Percentiles rank a stretch among this genome's conserved stretches.
Evolutionary conservation across 2,113 vertebrate species (phyloP).

Genomic region (Serinus canaria): DNA sequence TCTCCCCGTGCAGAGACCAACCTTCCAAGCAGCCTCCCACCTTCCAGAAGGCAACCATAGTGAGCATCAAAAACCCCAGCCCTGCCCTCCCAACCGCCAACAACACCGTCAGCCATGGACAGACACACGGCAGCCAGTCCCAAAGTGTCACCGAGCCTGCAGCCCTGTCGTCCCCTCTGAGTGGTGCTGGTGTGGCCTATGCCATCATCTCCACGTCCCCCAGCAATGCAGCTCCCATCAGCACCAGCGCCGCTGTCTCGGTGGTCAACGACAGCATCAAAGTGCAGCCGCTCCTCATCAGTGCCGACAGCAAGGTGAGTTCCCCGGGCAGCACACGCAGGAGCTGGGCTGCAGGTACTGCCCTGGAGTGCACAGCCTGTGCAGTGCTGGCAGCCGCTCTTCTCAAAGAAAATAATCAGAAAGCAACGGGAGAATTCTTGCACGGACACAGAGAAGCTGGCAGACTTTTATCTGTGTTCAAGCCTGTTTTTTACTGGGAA

Average conservation of each 20-base stretch:
- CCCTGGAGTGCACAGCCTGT: not conserved
- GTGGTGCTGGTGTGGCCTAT: conserved; percentile 86
- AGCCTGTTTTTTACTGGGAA: not conserved
- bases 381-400: not conserved
- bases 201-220: conserved; percentile 92
- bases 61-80: conserved; percentile 86
- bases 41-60: conserved; percentile 84
- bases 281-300: conserved; percentile 87
- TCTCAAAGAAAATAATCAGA: not conserved
- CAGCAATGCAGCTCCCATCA: conserved; percentile 66
- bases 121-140: conserved; percentile 71
- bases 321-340: not conserved
- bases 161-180: conserved; percentile 68
- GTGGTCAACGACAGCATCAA: conserved; percentile 84
- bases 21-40: conserved; percentile 83
- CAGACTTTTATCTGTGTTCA: not conserved
- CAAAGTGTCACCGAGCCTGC: conserved; percentile 43
- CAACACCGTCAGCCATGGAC: conserved; percentile 87
- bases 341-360: not conserved
- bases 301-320: conserved; percentile 85
- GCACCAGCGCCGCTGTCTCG: conserved; percentile 72
- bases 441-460: not conserved
- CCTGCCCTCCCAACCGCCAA: conserved; percentile 92
- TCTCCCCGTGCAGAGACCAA: conserved; percentile 82
- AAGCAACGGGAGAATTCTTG: not conserved